Evolutionary conservation across 2,113 vertebrate genomes (phyloP), one percentile per base, ranked within the genome.

Genomic region (Panthera tigris): DNA sequence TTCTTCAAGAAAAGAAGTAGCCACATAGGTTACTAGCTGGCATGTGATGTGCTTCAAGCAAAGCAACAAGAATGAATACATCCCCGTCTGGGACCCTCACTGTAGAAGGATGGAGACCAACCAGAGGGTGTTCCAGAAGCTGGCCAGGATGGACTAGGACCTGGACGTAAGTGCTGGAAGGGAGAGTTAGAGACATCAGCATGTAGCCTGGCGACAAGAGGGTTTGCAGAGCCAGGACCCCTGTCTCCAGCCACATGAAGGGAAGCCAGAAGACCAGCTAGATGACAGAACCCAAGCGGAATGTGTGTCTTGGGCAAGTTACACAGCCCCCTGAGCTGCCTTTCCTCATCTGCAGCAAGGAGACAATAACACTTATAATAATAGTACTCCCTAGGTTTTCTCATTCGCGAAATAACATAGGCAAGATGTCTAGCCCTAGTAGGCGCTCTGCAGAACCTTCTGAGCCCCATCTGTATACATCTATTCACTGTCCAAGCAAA

Each of bases 181-280:
- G n/a, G 48, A 69, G 61, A 36, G 31, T 0, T 39, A 55, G 33
- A 50, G 79, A n/a, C 4, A 6, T 16, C 10, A 27, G 23, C 2
- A 1, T 4, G 8, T 3, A 74, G 41, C 66, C 7, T 2, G 7
- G 52, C 7, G n/a, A 21, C 0, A 0, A 50, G 82, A 41, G 8
- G 23, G 48, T 41, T 29, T 33, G 21, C 31, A 8, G 93, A 93
- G 11, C 29, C 45, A 31, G 69, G 16, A 45, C 39, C 31, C 27
- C 4, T 7, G 18, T 45, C 55, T 83, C 27, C 68, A 74, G 81
- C n/a, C 41, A 3, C 80, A 31, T 57, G 52, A 74, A 66, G 71
- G 57, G 65, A 55, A 88, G 48, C 48, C 2, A 5, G 82, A 87
- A 41, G 68, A n/a, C 45, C 50, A 33, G 48, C 27, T 12, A 14